phyloP scores from a whole-genome alignment of 2,113 vertebrate genomes.

The Sebastes schlegelii region DNA sequence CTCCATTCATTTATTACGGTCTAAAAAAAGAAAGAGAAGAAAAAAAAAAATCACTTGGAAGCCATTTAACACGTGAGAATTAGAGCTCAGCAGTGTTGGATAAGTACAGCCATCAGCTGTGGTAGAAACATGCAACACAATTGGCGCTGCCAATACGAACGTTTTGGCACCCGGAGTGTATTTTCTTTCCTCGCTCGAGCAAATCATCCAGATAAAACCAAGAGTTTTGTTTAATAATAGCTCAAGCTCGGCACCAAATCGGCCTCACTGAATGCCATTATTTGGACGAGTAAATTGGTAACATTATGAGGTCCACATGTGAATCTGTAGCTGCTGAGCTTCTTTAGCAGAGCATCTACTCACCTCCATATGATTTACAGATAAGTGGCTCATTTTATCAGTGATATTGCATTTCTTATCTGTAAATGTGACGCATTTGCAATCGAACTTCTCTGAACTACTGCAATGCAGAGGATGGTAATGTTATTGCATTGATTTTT shows the following conservation, averaged over 20 bases:
- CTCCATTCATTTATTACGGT: neutral
- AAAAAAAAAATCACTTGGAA: constrained; percentile 14
- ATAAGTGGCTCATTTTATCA: constrained; percentile 5
- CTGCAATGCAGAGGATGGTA: constrained; percentile 44
- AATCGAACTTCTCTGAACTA: neutral
- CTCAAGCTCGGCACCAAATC: constrained; percentile 20
- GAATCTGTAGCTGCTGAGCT: constrained; percentile 1
- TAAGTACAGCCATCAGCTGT: constrained; percentile 49
- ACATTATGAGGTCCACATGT: neutral
- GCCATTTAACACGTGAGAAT: constrained; percentile 35
- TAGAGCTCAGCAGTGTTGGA: constrained; percentile 44
- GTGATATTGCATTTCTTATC: constrained; percentile 5
- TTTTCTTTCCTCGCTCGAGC: constrained; percentile 38
- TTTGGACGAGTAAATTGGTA: too few relatives aligned
- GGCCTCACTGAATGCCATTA: constrained; percentile 10
- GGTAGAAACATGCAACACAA: constrained; percentile 56
- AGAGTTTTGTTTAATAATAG: constrained; percentile 58
- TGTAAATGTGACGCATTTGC: neutral
- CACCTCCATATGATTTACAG: neutral
- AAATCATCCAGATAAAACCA: constrained; percentile 49
- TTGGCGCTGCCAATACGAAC: constrained; percentile 44
- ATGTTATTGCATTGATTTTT: constrained; percentile 56
- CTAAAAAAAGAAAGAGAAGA: neutral
- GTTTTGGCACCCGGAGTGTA: constrained; percentile 26
- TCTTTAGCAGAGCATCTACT: constrained; percentile 3